phyloP scores from a whole-genome alignment of 1,140 invertebrate species.

The Nylanderia fulva region DNA sequence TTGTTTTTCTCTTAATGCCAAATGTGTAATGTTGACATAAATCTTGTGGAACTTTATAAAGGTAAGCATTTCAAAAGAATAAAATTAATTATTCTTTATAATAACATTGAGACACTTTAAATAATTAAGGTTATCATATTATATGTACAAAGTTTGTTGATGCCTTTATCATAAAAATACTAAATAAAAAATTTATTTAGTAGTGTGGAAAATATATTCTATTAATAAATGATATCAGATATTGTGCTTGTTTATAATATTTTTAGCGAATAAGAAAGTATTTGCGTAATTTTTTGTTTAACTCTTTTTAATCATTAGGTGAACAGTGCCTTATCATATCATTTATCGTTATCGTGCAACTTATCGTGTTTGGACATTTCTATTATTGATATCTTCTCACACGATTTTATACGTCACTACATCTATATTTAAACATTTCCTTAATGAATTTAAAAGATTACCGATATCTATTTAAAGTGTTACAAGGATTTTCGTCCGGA shows the following conservation, averaged over 20 bases:
- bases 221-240: neutral
- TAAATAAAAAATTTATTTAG: neutral
- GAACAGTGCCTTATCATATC: slow-evolving; percentile 62
- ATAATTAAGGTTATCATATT: neutral
- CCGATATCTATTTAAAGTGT: slow-evolving; percentile 42
- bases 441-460: slow-evolving; percentile 48
- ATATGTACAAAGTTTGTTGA: neutral
- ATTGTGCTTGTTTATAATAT: slow-evolving; percentile 27
- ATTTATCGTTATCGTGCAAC: slow-evolving; percentile 61
- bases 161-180: neutral
- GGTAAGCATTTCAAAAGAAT: neutral
- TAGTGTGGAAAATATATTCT: slow-evolving; percentile 13
- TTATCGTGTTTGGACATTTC: slow-evolving; percentile 64
- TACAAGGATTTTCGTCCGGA: slow-evolving; percentile 46
- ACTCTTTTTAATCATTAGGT: slow-evolving; percentile 62
- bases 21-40: neutral
- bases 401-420: slow-evolving; percentile 26
- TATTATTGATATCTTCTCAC: slow-evolving; percentile 68
- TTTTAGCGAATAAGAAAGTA: slow-evolving; percentile 22
- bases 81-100: neutral
- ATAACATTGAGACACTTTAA: neutral
- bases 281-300: slow-evolving; percentile 45
- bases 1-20: slow-evolving; percentile 1
- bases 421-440: slow-evolving; percentile 72
- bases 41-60: neutral